These are phyloP conservation scores for Danaus chrysippus DNA, from an alignment of 2,888 invertebrate species.

Conservation along the genomic window DNA sequence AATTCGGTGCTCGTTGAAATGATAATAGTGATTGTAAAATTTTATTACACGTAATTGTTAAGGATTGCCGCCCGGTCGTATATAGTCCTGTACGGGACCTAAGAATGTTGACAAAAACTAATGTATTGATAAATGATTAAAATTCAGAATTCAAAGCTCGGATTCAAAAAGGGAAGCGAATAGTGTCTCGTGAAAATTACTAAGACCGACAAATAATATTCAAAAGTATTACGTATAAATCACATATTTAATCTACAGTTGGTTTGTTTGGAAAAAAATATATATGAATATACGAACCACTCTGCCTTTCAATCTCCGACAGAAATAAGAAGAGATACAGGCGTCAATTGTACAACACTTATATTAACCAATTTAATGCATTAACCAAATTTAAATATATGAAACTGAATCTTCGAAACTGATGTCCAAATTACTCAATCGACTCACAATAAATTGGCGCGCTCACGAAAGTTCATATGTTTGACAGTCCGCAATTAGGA, in stretches of 20 bases:
- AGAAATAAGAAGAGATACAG: not conserved
- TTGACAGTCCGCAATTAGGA: conserved; percentile 36
- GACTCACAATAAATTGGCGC: conserved; percentile 37
- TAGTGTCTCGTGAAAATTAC: no score
- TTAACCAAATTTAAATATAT: not conserved
- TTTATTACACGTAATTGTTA: conserved; percentile 28
- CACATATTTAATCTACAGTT: no score
- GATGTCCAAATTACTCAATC: conserved; percentile 40
- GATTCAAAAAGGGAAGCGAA: no score
- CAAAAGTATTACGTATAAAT: no score
- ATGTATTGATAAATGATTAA: conserved; percentile 1
- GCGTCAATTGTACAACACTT: not conserved
- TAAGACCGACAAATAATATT: no score
- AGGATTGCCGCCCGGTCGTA: conserved; percentile 12
- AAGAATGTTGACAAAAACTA: not conserved
- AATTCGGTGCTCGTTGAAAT: conserved; percentile 10
- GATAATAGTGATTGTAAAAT: conserved; percentile 25
- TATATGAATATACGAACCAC: no score
- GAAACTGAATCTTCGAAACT: not conserved
- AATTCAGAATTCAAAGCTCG: no score
- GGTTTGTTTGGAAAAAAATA: no score
- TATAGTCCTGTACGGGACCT: conserved; percentile 2
- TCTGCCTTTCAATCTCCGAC: no score
- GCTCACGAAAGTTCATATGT: conserved; percentile 36
- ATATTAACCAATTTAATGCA: not conserved